Conservation (phyloP, 2,797 vertebrate species). For the Lithobates pipiens region DNA sequence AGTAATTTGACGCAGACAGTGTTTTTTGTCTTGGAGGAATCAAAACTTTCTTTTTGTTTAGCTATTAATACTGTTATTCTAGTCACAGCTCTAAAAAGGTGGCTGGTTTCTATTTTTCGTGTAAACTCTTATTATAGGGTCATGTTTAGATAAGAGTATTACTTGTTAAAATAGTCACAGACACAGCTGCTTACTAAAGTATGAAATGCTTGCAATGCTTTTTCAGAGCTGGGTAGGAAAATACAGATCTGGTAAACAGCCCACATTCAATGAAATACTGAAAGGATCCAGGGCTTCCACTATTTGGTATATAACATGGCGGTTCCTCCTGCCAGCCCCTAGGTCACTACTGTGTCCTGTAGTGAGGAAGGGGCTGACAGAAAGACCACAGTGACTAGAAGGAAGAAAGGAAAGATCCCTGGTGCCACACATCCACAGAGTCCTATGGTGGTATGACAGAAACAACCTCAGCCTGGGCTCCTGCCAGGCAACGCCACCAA, state of each 20-base stretch:
- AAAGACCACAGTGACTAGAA: too few relatives aligned
- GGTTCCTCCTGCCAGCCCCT: neutral
- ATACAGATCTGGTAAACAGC: neutral
- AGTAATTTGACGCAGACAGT: constrained; percentile 44
- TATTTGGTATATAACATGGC: neutral
- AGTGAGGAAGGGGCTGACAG: neutral
- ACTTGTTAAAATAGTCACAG: constrained; percentile 12
- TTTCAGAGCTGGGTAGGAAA: neutral
- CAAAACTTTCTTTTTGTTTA: constrained; percentile 14
- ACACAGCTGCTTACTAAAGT: neutral
- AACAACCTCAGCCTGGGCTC: too few relatives aligned
- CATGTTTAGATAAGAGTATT: constrained; percentile 8
- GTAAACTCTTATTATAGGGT: constrained; percentile 1
- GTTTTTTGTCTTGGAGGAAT: constrained; percentile 41
- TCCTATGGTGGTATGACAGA: too few relatives aligned
- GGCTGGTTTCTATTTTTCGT: constrained; percentile 1
- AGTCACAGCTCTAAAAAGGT: constrained; percentile 9
- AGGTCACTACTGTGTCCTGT: neutral
- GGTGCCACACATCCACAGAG: too few relatives aligned
- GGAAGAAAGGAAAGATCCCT: too few relatives aligned
- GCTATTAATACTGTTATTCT: constrained; percentile 8
- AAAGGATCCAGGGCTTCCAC: too few relatives aligned
- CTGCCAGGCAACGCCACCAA: too few relatives aligned
- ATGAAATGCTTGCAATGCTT: neutral
- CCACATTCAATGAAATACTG: neutral